A percentile compares a stretch with the other conserved stretches of the same genome.
Evolutionary conservation across 2,113 vertebrate genomes (phyloP).

Genomic region (Chloropsis hardwickii): DNA sequence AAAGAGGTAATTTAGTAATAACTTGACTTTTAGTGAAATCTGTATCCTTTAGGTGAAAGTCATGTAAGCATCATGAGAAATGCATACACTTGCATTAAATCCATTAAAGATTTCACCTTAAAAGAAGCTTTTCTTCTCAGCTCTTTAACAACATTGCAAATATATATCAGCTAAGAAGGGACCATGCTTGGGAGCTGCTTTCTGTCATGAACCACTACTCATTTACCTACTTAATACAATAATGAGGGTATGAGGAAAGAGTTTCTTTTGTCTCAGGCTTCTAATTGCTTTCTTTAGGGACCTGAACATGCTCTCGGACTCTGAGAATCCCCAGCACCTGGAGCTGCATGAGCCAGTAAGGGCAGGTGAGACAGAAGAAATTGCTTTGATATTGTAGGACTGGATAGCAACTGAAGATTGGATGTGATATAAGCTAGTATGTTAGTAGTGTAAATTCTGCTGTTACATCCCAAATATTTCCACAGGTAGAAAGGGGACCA

Average conservation of each 20-base stretch:
- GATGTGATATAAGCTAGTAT: neutral
- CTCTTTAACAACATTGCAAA: slow-evolving; percentile 62
- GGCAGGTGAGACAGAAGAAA: slow-evolving; percentile 76
- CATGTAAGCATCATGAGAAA: slow-evolving; percentile 33
- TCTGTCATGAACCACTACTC: slow-evolving; percentile 76
- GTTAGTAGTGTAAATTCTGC: neutral
- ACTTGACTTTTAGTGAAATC: slow-evolving; percentile 30
- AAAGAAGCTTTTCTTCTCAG: slow-evolving; percentile 68
- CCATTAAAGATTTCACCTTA: slow-evolving; percentile 78
- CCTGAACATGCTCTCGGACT: slow-evolving; percentile 92
- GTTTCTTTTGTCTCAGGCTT: slow-evolving; percentile 60
- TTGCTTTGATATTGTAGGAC: neutral
- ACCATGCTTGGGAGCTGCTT: slow-evolving; percentile 73
- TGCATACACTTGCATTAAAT: slow-evolving; percentile 50
- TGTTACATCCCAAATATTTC: neutral
- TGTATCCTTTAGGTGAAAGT: slow-evolving; percentile 21
- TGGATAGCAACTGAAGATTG: neutral
- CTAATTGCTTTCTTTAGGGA: slow-evolving; percentile 80
- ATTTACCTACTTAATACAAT: slow-evolving; percentile 64
- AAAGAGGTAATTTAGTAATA: neutral
- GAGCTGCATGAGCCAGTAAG: slow-evolving; percentile 88
- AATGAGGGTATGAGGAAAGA: slow-evolving; percentile 41
- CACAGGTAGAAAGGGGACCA: neutral
- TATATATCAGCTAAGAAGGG: slow-evolving; percentile 40
- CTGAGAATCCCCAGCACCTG: slow-evolving; percentile 87